Conservation (phyloP, 2,113 vertebrate species). For the Grus americana region DNA sequence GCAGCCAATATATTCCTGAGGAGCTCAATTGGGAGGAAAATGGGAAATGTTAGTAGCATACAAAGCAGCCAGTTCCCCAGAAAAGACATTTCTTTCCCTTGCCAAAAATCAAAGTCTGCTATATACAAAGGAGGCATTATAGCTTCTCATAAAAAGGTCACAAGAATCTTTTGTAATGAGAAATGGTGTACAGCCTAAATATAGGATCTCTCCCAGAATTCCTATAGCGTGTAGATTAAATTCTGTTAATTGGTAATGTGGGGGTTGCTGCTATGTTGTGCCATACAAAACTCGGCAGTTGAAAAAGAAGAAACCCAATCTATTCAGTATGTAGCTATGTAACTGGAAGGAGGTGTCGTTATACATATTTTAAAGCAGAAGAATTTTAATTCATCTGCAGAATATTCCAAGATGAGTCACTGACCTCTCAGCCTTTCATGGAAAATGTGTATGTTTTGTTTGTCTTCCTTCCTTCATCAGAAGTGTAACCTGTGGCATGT, state of each 20-base stretch:
- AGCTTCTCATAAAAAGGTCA: conserved; percentile 51
- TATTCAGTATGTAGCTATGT: background rate
- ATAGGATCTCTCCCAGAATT: conserved; percentile 43
- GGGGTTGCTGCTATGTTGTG: background rate
- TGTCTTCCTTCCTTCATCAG: background rate
- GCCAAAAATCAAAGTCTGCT: conserved; percentile 48
- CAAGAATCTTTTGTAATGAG: conserved; percentile 48
- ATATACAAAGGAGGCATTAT: conserved; percentile 61
- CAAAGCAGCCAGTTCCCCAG: conserved; percentile 13
- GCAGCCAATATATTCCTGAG: background rate
- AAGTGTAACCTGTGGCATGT: background rate
- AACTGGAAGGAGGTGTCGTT: background rate
- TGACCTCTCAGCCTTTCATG: background rate
- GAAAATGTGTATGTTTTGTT: background rate
- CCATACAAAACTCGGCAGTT: background rate
- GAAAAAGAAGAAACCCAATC: background rate
- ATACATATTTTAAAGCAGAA: background rate
- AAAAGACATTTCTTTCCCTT: conserved; percentile 21
- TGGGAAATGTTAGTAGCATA: background rate
- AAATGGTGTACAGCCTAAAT: conserved; percentile 39
- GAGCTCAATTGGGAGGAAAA: background rate
- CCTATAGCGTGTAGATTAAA: background rate
- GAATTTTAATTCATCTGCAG: background rate
- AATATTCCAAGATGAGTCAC: background rate
- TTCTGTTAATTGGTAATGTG: background rate